These are phyloP conservation scores for Dasyornis broadbenti DNA, from an alignment of 2,113 vertebrate species.

Conservation along the genomic window DNA sequence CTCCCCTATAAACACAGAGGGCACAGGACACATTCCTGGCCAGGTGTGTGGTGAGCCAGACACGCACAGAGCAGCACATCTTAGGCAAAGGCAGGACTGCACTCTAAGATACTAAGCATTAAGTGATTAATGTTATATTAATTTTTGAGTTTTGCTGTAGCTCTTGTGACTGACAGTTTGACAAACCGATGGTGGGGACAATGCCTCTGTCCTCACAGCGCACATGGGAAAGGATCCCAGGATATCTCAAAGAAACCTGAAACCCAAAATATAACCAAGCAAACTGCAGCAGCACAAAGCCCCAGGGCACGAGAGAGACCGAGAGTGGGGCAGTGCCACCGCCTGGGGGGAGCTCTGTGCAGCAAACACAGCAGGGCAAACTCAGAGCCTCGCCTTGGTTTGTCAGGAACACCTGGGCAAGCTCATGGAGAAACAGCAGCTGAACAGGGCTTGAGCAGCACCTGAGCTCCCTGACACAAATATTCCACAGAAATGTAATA, in stretches of 20 bases:
- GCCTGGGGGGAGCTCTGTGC: not conserved
- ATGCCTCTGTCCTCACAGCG: not conserved
- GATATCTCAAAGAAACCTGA: not conserved
- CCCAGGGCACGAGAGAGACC: not conserved
- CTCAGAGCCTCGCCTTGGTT: not conserved
- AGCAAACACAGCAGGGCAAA: fast-evolving
- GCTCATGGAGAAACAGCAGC: not conserved
- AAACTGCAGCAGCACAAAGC: not conserved
- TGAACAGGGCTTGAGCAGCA: not conserved
- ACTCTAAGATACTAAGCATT: not conserved
- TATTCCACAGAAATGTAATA: not conserved
- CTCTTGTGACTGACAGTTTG: not conserved
- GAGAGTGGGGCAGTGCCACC: not conserved
- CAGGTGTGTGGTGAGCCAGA: not conserved
- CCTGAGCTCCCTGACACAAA: not conserved
- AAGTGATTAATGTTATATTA: fast-evolving
- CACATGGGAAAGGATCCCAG: not conserved
- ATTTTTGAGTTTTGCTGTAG: not conserved
- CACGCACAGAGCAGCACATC: not conserved
- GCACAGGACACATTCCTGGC: not conserved
- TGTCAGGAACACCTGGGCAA: not conserved
- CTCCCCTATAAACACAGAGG: not conserved
- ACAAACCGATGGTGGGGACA: not conserved
- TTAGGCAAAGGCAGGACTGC: not conserved
- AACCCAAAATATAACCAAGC: not conserved